phyloP scores from a whole-genome alignment of 2,888 invertebrate species.

The Byasa hedistus region DNA sequence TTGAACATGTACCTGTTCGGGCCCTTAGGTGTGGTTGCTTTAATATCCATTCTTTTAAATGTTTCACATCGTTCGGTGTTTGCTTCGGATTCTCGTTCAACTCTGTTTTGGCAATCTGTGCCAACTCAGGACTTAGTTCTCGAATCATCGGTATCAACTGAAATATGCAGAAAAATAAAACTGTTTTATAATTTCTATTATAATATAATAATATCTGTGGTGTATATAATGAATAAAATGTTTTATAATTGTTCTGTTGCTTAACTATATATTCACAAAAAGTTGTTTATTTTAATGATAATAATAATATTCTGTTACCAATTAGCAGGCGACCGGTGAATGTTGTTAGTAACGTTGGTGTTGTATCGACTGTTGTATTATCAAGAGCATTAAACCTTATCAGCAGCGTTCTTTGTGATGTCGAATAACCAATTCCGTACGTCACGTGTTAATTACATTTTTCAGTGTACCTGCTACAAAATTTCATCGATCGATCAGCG shows the following conservation, averaged over 20 bases:
- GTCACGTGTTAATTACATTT: not conserved
- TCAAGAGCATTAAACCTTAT: conserved; percentile 23
- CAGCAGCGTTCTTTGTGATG: conserved; percentile 12
- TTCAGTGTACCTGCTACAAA: no score
- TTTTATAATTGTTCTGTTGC: no score
- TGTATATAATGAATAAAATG: no score
- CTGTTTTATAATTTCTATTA: no score
- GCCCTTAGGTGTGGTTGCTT: conserved; percentile 77
- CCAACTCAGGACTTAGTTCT: conserved; percentile 66
- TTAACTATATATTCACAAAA: no score
- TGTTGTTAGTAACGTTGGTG: conserved; percentile 10
- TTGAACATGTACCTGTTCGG: conserved; percentile 79
- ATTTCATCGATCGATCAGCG: no score
- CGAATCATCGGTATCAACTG: conserved; percentile 51
- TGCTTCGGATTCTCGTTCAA: conserved; percentile 73
- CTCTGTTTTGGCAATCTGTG: conserved; percentile 67
- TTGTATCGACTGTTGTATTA: conserved; percentile 24
- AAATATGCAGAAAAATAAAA: conserved; percentile 8
- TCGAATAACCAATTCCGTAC: conserved; percentile 13
- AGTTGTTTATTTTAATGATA: no score
- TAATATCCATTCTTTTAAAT: conserved; percentile 75
- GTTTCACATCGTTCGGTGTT: conserved; percentile 59
- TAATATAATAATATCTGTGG: not conserved
- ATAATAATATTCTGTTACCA: conserved; percentile 10
- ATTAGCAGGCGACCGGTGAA: not conserved